phyloP scores from a whole-genome alignment of 2,797 vertebrate genomes.

The Chaenodraco wilsoni region DNA sequence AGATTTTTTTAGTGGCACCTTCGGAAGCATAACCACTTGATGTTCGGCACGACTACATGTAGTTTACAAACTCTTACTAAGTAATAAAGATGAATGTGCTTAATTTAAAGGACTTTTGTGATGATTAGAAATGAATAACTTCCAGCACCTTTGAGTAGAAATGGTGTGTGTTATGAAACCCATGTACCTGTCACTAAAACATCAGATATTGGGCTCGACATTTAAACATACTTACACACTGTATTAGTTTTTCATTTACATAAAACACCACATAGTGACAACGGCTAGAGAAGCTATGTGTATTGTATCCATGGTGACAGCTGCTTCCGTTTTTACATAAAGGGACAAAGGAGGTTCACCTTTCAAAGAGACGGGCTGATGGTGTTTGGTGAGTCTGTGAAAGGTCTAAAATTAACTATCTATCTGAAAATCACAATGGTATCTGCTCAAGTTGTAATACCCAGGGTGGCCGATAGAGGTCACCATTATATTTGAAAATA shows the following conservation, averaged over 20 bases:
- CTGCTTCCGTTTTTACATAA: background rate
- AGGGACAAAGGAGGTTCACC: too few relatives aligned
- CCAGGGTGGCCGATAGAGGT: too few relatives aligned
- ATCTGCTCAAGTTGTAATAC: too few relatives aligned
- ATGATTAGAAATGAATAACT: background rate
- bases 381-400: too few relatives aligned
- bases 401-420: too few relatives aligned
- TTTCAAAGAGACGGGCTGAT: too few relatives aligned
- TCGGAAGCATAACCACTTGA: slow-evolving; percentile 71
- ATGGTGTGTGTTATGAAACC: background rate
- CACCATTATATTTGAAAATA: too few relatives aligned
- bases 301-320: background rate
- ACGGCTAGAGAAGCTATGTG: background rate
- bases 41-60: slow-evolving; percentile 67
- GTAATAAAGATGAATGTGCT: slow-evolving; percentile 73
- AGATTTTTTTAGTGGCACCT: slow-evolving; percentile 37
- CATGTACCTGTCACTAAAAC: background rate
- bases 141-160: background rate
- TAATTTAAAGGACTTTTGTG: slow-evolving; percentile 47
- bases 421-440: too few relatives aligned
- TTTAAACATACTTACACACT: too few relatives aligned
- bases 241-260: background rate
- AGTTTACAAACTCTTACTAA: slow-evolving; percentile 48
- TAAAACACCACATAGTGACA: background rate
- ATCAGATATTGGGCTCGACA: background rate